These are phyloP conservation scores for Lampris megalopsis DNA, from an alignment of 2,113 vertebrate species.

Conservation along the genomic window DNA sequence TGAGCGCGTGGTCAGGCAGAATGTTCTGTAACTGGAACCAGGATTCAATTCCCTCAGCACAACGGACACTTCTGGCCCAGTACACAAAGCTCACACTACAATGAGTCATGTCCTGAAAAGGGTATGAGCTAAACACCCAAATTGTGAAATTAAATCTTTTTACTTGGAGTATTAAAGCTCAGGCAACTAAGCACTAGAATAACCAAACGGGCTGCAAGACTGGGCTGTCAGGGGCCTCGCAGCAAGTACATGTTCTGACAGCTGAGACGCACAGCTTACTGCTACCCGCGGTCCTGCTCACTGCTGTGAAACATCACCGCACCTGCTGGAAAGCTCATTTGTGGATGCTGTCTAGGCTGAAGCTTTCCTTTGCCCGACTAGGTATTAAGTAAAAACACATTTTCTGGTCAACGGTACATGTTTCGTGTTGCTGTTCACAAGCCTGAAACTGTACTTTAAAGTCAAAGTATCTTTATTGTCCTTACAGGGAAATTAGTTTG, in stretches of 20 bases:
- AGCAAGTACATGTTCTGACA: conserved; percentile 17
- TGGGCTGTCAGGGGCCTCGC: neutral
- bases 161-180: neutral
- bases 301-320: conserved; percentile 8
- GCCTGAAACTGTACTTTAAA: no score
- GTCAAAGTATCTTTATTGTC: no score
- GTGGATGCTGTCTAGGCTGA: neutral
- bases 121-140: no score
- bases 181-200: neutral
- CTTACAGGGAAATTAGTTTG: no score
- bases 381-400: neutral
- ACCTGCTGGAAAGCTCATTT: conserved; percentile 16
- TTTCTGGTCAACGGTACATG: neutral
- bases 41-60: no score
- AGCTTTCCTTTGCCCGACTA: neutral
- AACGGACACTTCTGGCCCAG: no score
- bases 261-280: conserved; percentile 5
- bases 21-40: no score
- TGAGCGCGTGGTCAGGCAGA: no score
- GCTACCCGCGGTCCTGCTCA: conserved; percentile 7
- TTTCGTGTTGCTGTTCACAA: neutral
- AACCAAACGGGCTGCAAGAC: conserved; percentile 5
- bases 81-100: no score
- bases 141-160: neutral
- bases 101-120: no score